Conservation (phyloP, 2,888 invertebrate species). For the Tiliacea aurago region DNA sequence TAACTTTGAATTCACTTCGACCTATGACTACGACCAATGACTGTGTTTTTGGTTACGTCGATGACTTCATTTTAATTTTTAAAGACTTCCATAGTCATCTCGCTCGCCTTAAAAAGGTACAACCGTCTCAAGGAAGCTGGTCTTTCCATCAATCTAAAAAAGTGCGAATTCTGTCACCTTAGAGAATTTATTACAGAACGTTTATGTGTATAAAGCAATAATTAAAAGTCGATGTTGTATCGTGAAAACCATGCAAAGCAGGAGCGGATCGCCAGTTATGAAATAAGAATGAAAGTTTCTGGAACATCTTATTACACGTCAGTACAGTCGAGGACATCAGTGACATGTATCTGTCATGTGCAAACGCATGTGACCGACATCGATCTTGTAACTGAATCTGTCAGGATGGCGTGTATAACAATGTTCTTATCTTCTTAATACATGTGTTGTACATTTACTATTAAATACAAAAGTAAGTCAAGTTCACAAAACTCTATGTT, state of each 20-base stretch:
- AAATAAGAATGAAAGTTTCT: constrained; percentile 4
- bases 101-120: too few species aligned
- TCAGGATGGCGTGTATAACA: constrained; percentile 56
- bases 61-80: too few species aligned
- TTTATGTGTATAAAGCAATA: background rate
- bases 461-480: background rate
- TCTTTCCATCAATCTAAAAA: too few species aligned
- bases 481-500: background rate
- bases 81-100: too few species aligned
- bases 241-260: background rate
- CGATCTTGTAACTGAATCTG: constrained; percentile 78
- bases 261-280: background rate
- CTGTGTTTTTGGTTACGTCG: too few species aligned
- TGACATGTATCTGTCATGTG: constrained; percentile 79
- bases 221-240: background rate
- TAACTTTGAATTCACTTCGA: too few species aligned
- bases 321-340: constrained; percentile 54
- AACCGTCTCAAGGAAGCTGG: too few species aligned
- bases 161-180: background rate
- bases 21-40: too few species aligned
- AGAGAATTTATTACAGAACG: background rate
- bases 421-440: constrained; percentile 33
- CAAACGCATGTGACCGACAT: constrained; percentile 79
- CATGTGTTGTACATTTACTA: constrained; percentile 1
- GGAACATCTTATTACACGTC: background rate